Evolutionary conservation across 2,113 vertebrate genomes (phyloP).

Genomic region (Motacilla tschutschensis): DNA sequence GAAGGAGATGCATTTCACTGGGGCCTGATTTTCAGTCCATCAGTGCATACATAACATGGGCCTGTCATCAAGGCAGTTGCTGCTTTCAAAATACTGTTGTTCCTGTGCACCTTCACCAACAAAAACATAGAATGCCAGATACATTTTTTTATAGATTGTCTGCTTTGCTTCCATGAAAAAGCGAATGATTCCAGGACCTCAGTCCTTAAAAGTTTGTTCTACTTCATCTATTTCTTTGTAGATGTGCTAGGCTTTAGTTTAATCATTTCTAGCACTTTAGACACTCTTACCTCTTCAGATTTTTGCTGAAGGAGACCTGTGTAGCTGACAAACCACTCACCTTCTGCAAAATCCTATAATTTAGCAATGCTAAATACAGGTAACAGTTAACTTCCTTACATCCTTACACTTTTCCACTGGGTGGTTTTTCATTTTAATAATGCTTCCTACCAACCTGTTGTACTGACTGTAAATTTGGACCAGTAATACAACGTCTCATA

Average conservation of each 20-base stretch:
- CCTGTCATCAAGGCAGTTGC: background rate
- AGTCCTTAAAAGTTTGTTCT: background rate
- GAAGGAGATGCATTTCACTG: background rate
- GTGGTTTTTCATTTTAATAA: background rate
- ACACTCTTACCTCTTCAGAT: background rate
- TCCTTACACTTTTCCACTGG: background rate
- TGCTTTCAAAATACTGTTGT: background rate
- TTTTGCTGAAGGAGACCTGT: constrained; percentile 3
- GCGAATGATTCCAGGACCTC: background rate
- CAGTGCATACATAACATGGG: background rate
- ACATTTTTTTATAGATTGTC: background rate
- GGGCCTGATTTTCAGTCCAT: background rate
- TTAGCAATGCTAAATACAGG: background rate
- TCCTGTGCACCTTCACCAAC: background rate
- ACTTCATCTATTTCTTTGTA: background rate
- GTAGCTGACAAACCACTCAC: background rate
- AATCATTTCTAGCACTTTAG: background rate
- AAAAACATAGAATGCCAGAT: background rate
- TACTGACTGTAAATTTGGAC: background rate
- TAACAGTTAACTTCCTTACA: background rate
- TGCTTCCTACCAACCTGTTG: background rate
- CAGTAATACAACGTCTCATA: background rate
- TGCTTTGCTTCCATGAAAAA: background rate
- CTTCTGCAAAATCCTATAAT: background rate
- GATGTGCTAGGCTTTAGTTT: background rate